Conservation (phyloP, 2,888 invertebrate species). For the Drosophila kanekoi region DNA sequence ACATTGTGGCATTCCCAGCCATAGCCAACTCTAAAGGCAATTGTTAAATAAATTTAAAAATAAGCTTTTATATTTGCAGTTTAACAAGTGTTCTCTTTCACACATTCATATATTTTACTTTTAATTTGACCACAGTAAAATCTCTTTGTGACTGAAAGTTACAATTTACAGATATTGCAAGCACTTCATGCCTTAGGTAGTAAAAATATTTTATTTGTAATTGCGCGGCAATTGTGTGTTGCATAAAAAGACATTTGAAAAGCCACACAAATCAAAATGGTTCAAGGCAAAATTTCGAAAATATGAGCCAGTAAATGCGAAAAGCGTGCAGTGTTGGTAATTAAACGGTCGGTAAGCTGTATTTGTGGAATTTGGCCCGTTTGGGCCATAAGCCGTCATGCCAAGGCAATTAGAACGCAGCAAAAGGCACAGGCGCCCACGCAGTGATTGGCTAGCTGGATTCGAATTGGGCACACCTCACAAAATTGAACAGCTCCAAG, state of each 20-base stretch:
- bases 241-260: conserved; percentile 15
- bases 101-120: neutral
- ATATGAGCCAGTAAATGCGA: conserved; percentile 19
- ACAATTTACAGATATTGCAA: neutral
- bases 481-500: conserved; percentile 24
- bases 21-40: neutral
- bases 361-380: conserved; percentile 13
- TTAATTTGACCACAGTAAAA: conserved; percentile 1
- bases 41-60: conserved; percentile 2
- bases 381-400: conserved; percentile 38
- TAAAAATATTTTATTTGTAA: conserved; percentile 12
- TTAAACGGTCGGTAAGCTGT: conserved; percentile 40
- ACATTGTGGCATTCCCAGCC: neutral
- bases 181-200: neutral
- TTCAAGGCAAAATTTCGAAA: conserved; percentile 56
- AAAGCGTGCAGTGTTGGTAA: conserved; percentile 33
- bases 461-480: conserved; percentile 49
- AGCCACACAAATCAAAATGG: conserved; percentile 42
- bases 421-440: conserved; percentile 62
- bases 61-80: neutral
- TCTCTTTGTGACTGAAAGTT: neutral
- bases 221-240: conserved; percentile 5
- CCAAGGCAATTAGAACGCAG: conserved; percentile 69
- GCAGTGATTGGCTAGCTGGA: conserved; percentile 41
- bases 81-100: neutral